phyloP scores from a whole-genome alignment of 2,797 vertebrate species.

The Tympanoctomys barrerae region DNA sequence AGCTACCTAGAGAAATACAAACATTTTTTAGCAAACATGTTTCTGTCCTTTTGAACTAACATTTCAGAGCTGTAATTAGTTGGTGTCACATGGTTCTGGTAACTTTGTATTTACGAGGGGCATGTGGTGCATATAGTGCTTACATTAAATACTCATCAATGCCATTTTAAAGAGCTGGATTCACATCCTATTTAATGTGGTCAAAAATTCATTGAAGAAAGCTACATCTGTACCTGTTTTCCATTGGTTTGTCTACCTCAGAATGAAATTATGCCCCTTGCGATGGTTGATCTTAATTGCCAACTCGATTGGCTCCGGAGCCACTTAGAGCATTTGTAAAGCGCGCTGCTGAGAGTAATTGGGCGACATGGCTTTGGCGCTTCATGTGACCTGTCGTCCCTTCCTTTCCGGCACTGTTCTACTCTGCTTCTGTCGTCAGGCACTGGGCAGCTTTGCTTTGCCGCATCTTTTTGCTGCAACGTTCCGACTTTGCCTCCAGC shows the following conservation, averaged over 20 bases:
- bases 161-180: slow-evolving; percentile 23
- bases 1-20: not conserved
- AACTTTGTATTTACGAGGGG: not conserved
- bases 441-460: not conserved
- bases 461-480: not conserved
- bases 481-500: not conserved
- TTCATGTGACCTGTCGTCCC: not conserved
- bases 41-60: not conserved
- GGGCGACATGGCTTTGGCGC: too few species aligned
- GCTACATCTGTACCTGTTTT: slow-evolving; percentile 33
- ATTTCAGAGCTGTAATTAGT: not conserved
- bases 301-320: not conserved
- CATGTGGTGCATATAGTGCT: not conserved
- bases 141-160: not conserved
- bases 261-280: slow-evolving; percentile 14
- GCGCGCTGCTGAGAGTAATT: too few species aligned
- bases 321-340: not conserved
- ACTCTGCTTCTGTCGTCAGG: not conserved
- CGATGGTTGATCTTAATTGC: not conserved
- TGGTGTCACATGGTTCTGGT: not conserved
- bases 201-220: not conserved
- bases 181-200: not conserved
- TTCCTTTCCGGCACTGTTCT: not conserved
- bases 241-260: not conserved
- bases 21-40: not conserved